These are phyloP conservation scores for Dryadula phaetusa DNA, from an alignment of 2,888 invertebrate species.

Conservation along the genomic window DNA sequence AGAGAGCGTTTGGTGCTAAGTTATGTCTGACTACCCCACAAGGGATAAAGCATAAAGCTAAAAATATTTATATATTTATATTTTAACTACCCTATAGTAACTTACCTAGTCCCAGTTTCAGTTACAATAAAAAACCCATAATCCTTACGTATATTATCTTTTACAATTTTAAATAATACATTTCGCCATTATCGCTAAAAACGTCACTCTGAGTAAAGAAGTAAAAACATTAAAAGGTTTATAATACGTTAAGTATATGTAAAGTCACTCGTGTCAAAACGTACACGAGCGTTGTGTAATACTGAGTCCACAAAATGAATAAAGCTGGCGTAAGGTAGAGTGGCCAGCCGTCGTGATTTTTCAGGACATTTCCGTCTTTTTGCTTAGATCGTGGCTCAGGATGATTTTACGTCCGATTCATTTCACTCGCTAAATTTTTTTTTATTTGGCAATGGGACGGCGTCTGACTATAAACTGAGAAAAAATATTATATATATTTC, in stretches of 20 bases:
- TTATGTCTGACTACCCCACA: no score
- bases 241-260: background rate
- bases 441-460: no score
- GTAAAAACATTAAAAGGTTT: background rate
- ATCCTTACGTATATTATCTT: background rate
- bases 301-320: background rate
- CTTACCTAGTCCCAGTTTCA: no score
- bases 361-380: background rate
- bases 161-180: background rate
- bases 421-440: background rate
- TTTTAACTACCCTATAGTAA: no score
- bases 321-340: background rate
- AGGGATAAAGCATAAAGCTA: no score
- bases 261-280: constrained; percentile 4
- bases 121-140: background rate
- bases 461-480: no score
- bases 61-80: no score
- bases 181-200: background rate
- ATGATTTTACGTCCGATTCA: no score
- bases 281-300: constrained; percentile 1
- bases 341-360: background rate
- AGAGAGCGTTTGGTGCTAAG: no score
- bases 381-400: no score
- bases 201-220: background rate
- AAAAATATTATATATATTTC: no score